Evolutionary conservation across 2,113 vertebrate genomes (phyloP), one percentile per base, ranked within the genome.

Genomic region (Pseudorasbora parva): DNA sequence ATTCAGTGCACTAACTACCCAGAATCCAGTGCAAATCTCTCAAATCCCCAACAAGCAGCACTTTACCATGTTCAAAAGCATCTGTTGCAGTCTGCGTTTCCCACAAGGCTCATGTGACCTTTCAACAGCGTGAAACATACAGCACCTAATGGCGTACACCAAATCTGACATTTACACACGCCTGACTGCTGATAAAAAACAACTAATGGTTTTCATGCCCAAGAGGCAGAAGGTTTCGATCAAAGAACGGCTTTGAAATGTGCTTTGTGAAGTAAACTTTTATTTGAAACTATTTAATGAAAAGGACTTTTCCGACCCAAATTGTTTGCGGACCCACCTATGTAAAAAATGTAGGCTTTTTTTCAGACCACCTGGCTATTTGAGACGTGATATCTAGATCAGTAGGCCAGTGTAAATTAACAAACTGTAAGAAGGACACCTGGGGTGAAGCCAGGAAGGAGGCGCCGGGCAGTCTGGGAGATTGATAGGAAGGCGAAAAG

Each of bases 161-260:
- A 66, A 79, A 49, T 79, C 60, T 94, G 94, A 92, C 94, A 94
- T 94, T 94, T 94, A 92, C 81, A 41, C 57, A 88, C 79, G 86
- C 85, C 87, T 83, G 85, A 81, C 60, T 33, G 73, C 59, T 81
- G 85, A 59, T 64, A 64, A 90, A 87, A 89, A 15, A 19, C 1
- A 47, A 12, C 19, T 86, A 91, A 89, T 88, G 86, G 64, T 84
- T 81, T 77, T 78, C 49, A 73, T 62, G 77, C 49, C 82, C 85
- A 82, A 84, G 84, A 66, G 73, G 78, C 76, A 79, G 11, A 37
- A 21, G 30, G 8, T n/a, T 41, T 69, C 19, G 23, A 41, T 11
- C 66, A 2, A 21, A 37, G 64, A 37, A 37, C 21, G 21, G 21
- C 21, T 71, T 72, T 72, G n/a, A 25, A 72, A 45, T n/a, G 41